Percentiles rank a stretch among this genome's conserved stretches.
Evolutionary conservation across 2,888 invertebrate genomes (phyloP).

Genomic region (Ecliptopera silaceata): DNA sequence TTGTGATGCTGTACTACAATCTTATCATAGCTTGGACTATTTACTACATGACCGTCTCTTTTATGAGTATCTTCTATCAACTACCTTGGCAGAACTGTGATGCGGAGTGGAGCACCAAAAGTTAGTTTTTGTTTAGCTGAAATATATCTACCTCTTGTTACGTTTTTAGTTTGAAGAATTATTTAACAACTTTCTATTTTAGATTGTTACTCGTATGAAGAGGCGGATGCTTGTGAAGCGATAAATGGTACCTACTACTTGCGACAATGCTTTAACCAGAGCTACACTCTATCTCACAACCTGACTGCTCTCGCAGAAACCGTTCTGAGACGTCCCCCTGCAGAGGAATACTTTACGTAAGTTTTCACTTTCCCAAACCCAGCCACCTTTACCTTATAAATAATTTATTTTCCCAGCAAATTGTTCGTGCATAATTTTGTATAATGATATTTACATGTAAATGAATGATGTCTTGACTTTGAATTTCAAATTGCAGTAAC

Average conservation of each 20-base stretch:
- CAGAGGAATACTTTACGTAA: constrained; percentile 89
- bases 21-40: constrained; percentile 91
- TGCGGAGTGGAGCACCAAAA: constrained; percentile 86
- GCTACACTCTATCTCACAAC: constrained; percentile 78
- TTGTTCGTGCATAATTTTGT: constrained; percentile 20
- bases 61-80: constrained; percentile 85
- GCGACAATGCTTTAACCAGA: constrained; percentile 84
- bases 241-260: constrained; percentile 86
- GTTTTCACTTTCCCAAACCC: constrained; percentile 22
- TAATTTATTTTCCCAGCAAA: constrained; percentile 18
- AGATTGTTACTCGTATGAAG: constrained; percentile 88
- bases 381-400: constrained; percentile 14
- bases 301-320: constrained; percentile 80
- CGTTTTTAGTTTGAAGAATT: neutral
- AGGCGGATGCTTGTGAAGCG: constrained; percentile 83
- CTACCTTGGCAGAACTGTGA: constrained; percentile 89
- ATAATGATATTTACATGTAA: constrained; percentile 17
- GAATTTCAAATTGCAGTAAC: constrained; percentile 66
- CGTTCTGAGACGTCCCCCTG: constrained; percentile 85
- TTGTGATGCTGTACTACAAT: constrained; percentile 90
- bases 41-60: constrained; percentile 86
- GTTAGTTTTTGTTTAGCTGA: too few relatives aligned
- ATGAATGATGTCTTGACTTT: constrained; percentile 16
- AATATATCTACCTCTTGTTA: too few relatives aligned
- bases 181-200: constrained; percentile 42